Conservation (phyloP, 2,797 vertebrate genomes). For the Molothrus aeneus region DNA sequence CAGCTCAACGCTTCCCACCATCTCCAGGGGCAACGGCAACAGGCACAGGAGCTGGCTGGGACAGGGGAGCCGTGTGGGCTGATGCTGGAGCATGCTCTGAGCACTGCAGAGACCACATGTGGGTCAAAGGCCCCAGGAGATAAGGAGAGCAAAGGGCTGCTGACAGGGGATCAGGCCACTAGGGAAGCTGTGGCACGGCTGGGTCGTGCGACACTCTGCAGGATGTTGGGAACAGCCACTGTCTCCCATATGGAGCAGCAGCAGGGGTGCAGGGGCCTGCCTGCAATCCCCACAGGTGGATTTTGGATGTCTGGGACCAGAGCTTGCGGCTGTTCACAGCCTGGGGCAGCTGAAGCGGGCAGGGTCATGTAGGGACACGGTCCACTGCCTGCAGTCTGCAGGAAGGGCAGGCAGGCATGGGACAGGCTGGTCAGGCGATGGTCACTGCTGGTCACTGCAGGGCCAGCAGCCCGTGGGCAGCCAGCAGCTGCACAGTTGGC, state of each 20-base stretch:
- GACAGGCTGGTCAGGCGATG: background rate
- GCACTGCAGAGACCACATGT: background rate
- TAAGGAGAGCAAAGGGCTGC: background rate
- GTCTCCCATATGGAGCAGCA: background rate
- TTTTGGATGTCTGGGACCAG: background rate
- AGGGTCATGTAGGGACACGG: fast-evolving
- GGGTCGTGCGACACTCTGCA: background rate
- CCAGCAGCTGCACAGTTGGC: background rate
- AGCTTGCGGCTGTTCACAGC: background rate
- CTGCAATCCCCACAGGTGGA: background rate
- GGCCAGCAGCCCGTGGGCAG: background rate
- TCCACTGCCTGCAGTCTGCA: fast-evolving
- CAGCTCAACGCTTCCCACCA: background rate
- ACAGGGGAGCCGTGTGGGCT: fast-evolving
- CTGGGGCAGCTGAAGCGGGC: background rate
- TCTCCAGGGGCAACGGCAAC: fast-evolving
- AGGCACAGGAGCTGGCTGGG: fast-evolving
- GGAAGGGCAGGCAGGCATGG: background rate
- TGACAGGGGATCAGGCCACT: background rate
- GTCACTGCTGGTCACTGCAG: background rate
- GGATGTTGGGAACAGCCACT: background rate
- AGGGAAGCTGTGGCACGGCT: background rate
- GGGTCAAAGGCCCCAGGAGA: conserved; percentile 19
- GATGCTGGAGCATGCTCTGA: fast-evolving
- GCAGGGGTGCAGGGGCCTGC: background rate